A percentile compares a stretch with the other conserved stretches of the same genome.
These are phyloP conservation scores for Parazoanthus atlanticus DNA, from an alignment of 92 coral and sea anemone species.

Conservation along the genomic window DNA sequence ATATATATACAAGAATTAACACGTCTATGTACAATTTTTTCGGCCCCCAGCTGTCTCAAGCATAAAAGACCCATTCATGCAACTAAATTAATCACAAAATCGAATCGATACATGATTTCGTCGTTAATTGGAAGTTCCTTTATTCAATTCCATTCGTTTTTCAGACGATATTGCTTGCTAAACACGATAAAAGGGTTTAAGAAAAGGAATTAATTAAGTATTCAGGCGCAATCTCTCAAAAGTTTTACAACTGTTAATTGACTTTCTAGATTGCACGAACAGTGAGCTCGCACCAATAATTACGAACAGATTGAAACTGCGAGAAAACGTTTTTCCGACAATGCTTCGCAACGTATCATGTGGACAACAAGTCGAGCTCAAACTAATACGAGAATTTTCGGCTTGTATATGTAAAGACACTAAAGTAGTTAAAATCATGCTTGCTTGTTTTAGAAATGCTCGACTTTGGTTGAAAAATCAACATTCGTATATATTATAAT, in stretches of 20 bases:
- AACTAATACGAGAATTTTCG: neutral
- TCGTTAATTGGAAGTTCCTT: conserved; percentile 2
- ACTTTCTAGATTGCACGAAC: conserved; percentile 9
- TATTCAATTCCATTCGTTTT: neutral
- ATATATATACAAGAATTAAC: neutral
- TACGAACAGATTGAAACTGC: neutral
- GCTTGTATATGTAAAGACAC: neutral
- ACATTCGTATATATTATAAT: neutral
- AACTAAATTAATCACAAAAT: neutral
- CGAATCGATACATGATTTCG: neutral
- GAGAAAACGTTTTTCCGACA: too few relatives aligned
- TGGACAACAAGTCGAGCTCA: neutral
- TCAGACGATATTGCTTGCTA: neutral
- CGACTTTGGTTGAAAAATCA: neutral
- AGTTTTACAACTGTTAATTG: neutral
- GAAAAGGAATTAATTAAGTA: neutral
- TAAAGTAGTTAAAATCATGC: neutral
- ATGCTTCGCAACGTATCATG: neutral
- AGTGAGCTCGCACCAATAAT: neutral
- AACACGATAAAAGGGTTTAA: neutral
- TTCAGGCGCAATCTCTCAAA: neutral
- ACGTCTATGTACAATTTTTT: neutral
- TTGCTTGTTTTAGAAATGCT: neutral
- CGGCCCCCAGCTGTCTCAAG: neutral
- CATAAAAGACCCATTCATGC: neutral